Base-by-base conservation (phyloP, 2,797 vertebrate species). In the Argyrosomus regius region DNA sequence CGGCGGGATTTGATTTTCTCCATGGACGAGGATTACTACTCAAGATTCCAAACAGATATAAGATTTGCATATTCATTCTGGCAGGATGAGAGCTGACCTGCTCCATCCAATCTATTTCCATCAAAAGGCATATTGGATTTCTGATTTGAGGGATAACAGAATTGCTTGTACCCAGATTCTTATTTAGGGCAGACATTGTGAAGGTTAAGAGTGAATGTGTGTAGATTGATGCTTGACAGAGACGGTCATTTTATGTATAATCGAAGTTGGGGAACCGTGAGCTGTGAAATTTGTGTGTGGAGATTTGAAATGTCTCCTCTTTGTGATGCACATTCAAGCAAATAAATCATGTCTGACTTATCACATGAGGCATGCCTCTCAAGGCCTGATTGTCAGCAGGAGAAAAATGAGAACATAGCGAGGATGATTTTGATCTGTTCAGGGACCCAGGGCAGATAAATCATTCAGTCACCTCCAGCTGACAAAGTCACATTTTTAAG, bases 301-400 rank as follows among this genome's bases (percentile, higher is more conserved):
- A 53, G 68, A 84, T 85, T 79, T 75, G 20, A 82, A 80, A 80
- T 16, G 59, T 70, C 67, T 61, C 48, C 58, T 69, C 26, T 87
- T 84, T 87, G 72, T 76, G 69, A 84, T 80, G 83, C 79, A 78
- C 61, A 82, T 46, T 53, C 39, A 4, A 64, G 76, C 70, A 83
- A 80, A 88, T 89, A 87, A 91, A 92, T 91, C 77, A 87, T 58
- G 74, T 84, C 80, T 5, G 20, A 67, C 75, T 84, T 82, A 66
- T 82, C 67, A 53, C 74, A 78, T 14, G 52, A 80, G 52, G 77
- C 53, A 48, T 53, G 63, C 63, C 63, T 89, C 81, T 86, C 72
- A 88, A 82, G 82, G 87, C 75, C 81, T 76, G 70, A 74, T 77
- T 85, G 86, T 86, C 85, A 83, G 78, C 62, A 14, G 75, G 70